Conservation (phyloP, 2,113 vertebrate genomes). For the Neodon shergylaensis region DNA sequence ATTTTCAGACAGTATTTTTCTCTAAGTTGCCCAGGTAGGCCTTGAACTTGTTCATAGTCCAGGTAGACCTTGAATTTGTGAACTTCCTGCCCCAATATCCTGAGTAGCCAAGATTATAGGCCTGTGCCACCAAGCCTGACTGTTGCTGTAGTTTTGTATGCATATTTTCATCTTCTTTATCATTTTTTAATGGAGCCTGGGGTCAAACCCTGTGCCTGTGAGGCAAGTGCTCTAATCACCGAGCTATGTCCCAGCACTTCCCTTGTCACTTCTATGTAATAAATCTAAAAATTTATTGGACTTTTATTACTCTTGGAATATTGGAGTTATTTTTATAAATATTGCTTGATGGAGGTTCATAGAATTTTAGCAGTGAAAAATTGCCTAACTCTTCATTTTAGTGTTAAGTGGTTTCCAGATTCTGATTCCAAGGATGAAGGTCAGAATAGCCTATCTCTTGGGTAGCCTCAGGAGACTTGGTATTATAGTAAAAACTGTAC, state of each 20-base stretch:
- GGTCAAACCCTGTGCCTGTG: neutral
- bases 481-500: slow-evolving; percentile 5
- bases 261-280: neutral
- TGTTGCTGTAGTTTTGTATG: neutral
- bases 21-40: neutral
- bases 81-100: neutral
- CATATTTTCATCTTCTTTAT: neutral
- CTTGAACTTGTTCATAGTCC: neutral
- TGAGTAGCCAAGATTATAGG: neutral
- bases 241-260: neutral
- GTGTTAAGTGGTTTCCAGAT: slow-evolving; percentile 47
- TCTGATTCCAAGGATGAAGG: slow-evolving; percentile 20
- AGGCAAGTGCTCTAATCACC: neutral
- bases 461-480: slow-evolving; percentile 32
- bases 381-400: slow-evolving; percentile 26
- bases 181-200: neutral
- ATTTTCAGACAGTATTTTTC: neutral
- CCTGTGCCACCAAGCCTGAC: neutral
- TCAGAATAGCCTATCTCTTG: slow-evolving; percentile 14
- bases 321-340: slow-evolving; percentile 32
- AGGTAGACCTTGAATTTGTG: neutral
- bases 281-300: slow-evolving; percentile 26
- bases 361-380: slow-evolving; percentile 53
- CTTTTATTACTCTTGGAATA: slow-evolving; percentile 46
- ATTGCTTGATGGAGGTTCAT: neutral